These are phyloP conservation scores for Anoura caudifer DNA, from an alignment of 2,113 vertebrate species.

Conservation along the genomic window DNA sequence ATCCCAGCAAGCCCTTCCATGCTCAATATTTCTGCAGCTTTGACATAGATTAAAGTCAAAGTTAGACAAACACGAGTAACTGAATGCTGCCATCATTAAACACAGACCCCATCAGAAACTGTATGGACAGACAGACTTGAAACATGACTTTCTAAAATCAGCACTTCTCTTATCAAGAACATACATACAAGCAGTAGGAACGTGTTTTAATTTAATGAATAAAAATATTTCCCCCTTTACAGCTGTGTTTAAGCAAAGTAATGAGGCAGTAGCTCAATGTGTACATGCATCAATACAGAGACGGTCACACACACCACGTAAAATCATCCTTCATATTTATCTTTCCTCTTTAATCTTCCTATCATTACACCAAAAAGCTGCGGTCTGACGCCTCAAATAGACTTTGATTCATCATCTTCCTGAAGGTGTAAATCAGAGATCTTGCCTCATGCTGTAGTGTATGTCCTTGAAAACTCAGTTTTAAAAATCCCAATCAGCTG, in stretches of 20 bases:
- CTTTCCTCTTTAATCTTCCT: slow-evolving; percentile 67
- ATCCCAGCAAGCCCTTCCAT: neutral
- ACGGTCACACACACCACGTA: slow-evolving; percentile 47
- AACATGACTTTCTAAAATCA: neutral
- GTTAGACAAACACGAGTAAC: neutral
- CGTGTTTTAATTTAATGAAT: slow-evolving; percentile 42
- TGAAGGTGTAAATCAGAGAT: slow-evolving; percentile 70
- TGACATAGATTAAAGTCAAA: neutral
- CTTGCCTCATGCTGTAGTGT: neutral
- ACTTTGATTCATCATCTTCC: slow-evolving; percentile 70
- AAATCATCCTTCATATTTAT: slow-evolving; percentile 61
- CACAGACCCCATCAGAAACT: neutral
- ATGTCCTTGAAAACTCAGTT: slow-evolving; percentile 56
- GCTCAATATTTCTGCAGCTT: neutral
- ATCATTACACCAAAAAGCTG: slow-evolving; percentile 63
- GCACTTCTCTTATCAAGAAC: neutral
- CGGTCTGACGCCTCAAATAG: slow-evolving; percentile 57
- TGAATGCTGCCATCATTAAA: neutral
- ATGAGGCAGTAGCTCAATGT: slow-evolving; percentile 29
- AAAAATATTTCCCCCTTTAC: neutral
- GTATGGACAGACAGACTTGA: neutral
- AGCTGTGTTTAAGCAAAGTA: slow-evolving; percentile 59
- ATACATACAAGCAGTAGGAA: neutral
- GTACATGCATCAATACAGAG: slow-evolving; percentile 51
- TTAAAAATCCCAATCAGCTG: neutral